Evolutionary conservation across 2,113 vertebrate genomes (phyloP), one percentile per base, ranked within the genome.

Genomic region (Myrmecophaga tridactyla): DNA sequence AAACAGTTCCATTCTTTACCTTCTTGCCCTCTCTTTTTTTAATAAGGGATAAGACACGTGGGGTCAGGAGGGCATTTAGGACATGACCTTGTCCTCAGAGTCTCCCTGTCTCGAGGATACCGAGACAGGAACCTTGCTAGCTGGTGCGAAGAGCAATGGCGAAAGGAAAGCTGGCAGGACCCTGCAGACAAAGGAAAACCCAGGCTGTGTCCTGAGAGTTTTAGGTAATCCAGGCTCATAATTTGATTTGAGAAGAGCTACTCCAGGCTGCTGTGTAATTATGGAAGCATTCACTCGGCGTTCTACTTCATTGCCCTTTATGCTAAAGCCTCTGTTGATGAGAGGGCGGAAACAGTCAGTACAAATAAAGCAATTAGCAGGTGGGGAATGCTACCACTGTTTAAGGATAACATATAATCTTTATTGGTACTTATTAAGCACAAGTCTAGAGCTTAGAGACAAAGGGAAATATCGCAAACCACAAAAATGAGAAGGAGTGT

Each of bases 351-450:
- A 98, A 98, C 98, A 98, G 97, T 96, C 97, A 98, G 97, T 98
- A 98, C 97, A 98, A 98, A 98, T 98, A 98, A 98, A 98, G 98
- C 98, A 98, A 99, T 99, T 98, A 99, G 98, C 98, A 98, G 98
- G 98, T 98, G 98, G 94, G 97, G 97, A 98, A 97, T 94, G 96
- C 96, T 98, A 98, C 96, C 95, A 94, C 96, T 97, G 98, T 96
- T 98, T 98, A 98, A 98, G 97, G 97, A 96, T 97, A 98, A 96
- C 97, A 93, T 85, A 86, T 91, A 91, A 94, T 97, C 97, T 98
- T 96, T 94, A 92, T 29, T 95, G 97, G 96, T 93, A 65, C 94
- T 97, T 97, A 94, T 95, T 97, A 94, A 98, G 95, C 58, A 91
- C 95, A 97, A 97, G 90, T 95, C 97, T 98, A 97, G 97, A 98